These are phyloP conservation scores for Sanderia malayensis DNA, from an alignment of 30 jellyfish, hydroid and myxozoan species.

Conservation along the genomic window DNA sequence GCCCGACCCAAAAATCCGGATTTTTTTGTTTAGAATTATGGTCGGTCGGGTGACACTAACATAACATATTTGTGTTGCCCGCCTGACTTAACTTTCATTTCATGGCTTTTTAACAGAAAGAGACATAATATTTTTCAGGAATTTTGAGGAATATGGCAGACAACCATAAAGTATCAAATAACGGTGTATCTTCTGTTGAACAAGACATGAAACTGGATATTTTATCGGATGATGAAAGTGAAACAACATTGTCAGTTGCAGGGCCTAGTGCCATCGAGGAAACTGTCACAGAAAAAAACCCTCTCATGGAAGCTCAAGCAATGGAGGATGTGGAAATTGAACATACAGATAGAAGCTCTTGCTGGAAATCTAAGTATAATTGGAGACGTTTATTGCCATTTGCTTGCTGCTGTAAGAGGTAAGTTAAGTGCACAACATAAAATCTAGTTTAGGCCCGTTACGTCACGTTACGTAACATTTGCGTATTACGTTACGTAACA, in stretches of 20 bases:
- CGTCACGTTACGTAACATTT: background rate
- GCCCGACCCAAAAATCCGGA: too few species aligned
- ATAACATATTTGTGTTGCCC: too few species aligned
- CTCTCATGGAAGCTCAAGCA: too few species aligned
- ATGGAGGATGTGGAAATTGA: background rate
- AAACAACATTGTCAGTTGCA: background rate
- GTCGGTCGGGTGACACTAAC: too few species aligned
- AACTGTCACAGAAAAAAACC: background rate
- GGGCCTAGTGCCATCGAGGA: background rate
- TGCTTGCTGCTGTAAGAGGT: slow-evolving; percentile 55
- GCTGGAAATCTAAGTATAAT: slow-evolving; percentile 33
- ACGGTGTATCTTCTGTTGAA: background rate
- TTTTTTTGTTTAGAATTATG: too few species aligned
- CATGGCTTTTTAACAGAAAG: too few species aligned
- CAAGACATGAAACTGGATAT: background rate
- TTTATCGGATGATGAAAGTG: too few species aligned
- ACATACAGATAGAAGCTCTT: background rate
- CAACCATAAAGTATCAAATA: background rate
- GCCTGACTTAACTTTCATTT: too few species aligned
- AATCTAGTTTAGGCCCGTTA: background rate
- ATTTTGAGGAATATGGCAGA: background rate
- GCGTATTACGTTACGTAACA: background rate
- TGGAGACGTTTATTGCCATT: slow-evolving; percentile 46
- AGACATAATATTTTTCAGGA: too few species aligned
- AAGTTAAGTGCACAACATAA: background rate